These are phyloP conservation scores for Bhutanitis thaidina DNA, from an alignment of 2,888 invertebrate species.

Conservation along the genomic window DNA sequence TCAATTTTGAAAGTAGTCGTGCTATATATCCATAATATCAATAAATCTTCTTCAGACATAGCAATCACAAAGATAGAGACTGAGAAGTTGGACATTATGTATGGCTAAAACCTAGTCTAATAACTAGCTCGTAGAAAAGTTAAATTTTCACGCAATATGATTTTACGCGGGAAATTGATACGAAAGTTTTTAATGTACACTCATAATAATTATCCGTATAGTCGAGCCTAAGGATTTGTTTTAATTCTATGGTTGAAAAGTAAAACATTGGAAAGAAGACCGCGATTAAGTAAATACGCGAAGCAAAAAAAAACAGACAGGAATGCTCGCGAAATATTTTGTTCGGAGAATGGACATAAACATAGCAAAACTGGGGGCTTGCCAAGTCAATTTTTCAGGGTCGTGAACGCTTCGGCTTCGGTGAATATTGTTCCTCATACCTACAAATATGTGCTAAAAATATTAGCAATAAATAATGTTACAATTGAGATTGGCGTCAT, in stretches of 20 bases:
- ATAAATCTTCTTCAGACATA: conserved; percentile 21
- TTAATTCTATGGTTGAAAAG: no score
- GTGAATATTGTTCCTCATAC: conserved; percentile 71
- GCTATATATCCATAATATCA: conserved; percentile 27
- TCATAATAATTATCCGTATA: no score
- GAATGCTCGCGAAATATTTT: conserved; percentile 40
- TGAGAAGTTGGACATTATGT: not conserved
- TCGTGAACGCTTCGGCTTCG: conserved; percentile 54
- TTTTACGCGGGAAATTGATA: conserved; percentile 14
- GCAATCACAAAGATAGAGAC: not conserved
- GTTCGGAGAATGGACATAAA: conserved; percentile 48
- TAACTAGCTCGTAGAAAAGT: no score
- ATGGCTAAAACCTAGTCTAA: no score
- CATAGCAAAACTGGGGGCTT: conserved; percentile 61
- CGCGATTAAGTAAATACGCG: not conserved
- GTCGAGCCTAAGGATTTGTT: not conserved
- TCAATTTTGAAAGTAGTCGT: conserved; percentile 56
- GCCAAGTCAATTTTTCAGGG: conserved; percentile 75
- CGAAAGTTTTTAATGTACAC: not conserved
- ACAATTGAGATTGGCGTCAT: conserved; percentile 23
- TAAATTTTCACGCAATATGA: no score
- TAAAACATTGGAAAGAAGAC: no score
- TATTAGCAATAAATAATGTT: conserved; percentile 45
- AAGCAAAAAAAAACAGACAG: conserved; percentile 22
- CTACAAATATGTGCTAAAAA: conserved; percentile 61